These are phyloP conservation scores for Chanos chanos DNA, from an alignment of 2,797 vertebrate genomes.

Conservation along the genomic window DNA sequence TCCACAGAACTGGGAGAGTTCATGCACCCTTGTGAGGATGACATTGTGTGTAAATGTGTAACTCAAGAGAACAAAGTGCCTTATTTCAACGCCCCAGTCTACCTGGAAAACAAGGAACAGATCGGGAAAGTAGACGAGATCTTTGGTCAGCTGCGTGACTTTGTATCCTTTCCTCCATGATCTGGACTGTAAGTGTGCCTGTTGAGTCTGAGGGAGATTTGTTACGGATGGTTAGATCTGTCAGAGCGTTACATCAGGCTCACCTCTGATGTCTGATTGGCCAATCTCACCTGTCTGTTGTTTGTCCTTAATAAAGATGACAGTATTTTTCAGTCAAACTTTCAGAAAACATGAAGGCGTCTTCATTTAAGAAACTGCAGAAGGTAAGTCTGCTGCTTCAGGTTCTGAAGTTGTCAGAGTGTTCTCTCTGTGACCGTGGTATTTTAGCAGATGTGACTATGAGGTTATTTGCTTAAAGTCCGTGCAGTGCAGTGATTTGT, in stretches of 20 bases:
- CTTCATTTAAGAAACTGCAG: slow-evolving; percentile 96
- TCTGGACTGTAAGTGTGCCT: neutral
- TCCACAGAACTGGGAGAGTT: slow-evolving; percentile 88
- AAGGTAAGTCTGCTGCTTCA: slow-evolving; percentile 75
- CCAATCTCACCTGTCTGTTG: neutral
- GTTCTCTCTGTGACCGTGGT: too few species aligned
- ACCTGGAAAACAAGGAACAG: slow-evolving; percentile 97
- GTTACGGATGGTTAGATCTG: too few species aligned
- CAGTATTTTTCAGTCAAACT: slow-evolving; percentile 99
- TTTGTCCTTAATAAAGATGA: slow-evolving; percentile 48
- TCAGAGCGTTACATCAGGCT: too few species aligned
- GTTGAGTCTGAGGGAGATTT: too few species aligned
- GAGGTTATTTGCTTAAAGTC: too few species aligned
- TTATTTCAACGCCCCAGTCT: slow-evolving; percentile 96
- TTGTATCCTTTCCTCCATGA: slow-evolving; percentile 95
- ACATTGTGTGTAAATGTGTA: slow-evolving; percentile 90
- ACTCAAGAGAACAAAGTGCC: slow-evolving; percentile 95
- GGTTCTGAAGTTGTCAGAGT: too few species aligned
- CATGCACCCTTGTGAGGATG: slow-evolving; percentile 95
- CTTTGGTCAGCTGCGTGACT: slow-evolving; percentile 92
- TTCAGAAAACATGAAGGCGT: slow-evolving; percentile 95
- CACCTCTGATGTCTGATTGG: too few species aligned
- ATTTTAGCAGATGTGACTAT: too few species aligned
- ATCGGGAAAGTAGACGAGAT: slow-evolving; percentile 99
- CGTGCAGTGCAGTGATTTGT: too few species aligned